Evolutionary conservation across 2,797 vertebrate species (phyloP), one percentile per base, ranked within the genome.

Genomic region (Neosilurus mollespiculum): DNA sequence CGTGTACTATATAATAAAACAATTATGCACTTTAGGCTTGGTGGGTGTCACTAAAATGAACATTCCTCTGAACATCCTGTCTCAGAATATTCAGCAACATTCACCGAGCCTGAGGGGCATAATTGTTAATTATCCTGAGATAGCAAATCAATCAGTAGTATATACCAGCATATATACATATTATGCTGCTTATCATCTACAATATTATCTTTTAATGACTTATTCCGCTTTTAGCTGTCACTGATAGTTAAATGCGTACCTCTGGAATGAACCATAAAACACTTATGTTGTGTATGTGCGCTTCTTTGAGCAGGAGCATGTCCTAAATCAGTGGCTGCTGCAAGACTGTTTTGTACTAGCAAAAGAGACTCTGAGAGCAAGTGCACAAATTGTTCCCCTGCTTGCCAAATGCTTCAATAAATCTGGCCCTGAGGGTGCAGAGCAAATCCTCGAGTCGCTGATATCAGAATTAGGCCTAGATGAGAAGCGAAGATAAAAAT

Each of bases 391-490:
- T 81, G 70, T 81, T 71, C 73, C 43, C 37, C 30, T 79, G 56
- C 72, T 67, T 81, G 62, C 73, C 79, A 73, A 86, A 72, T 62
- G 80, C 67, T 75, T 69, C 76, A 62, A 79, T 64, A 84, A 87
- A 84, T 87, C 80, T 82, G 72, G 66, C 80, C 71, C 78, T 85
- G 69, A 81, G 61, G 81, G 78, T 82, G 67, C 76, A 64, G 81
- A 84, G 80, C 77, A 84, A 85, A 81, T 84, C 82, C 34, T 77
- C 43, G 37, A 67, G 64, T 84, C 34, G 53, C 83, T 85, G 85
- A 85, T 80, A 24, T 81, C 43, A 61, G 85, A 85, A 88, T 86
- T 71, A 83, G 85, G 81, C 72, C 73, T 65, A 69, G 82, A 84
- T 84, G 81, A 82, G 87, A 86, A 66, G 1, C 58, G 59, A 20